These are phyloP conservation scores for Stegodyphus mimosarum DNA, from an alignment of 1,140 invertebrate genomes.

Conservation along the genomic window DNA sequence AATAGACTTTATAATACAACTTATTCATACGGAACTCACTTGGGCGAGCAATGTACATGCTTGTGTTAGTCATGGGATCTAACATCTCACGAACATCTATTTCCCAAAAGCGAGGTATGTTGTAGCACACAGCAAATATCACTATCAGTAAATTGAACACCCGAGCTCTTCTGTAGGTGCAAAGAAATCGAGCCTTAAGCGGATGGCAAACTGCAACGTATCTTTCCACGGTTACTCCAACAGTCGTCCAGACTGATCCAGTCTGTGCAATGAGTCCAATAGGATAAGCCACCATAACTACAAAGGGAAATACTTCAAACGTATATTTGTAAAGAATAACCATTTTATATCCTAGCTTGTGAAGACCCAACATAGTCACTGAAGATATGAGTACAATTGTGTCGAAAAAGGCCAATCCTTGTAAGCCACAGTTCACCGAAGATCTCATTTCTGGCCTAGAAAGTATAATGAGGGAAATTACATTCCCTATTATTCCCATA, in stretches of 20 bases:
- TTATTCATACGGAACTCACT: conserved; percentile 78
- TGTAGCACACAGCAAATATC: conserved; percentile 86
- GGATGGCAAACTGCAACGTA: conserved; percentile 97
- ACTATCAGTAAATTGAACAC: conserved; percentile 85
- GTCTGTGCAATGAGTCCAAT: conserved; percentile 87
- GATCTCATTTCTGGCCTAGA: conserved; percentile 52
- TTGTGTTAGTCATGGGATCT: conserved; percentile 55
- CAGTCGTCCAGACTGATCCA: conserved; percentile 92
- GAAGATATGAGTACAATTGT: conserved; percentile 46
- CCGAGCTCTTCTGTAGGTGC: conserved; percentile 88
- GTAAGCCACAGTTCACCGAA: conserved; percentile 52
- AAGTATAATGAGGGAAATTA: conserved; percentile 48
- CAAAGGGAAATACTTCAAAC: conserved; percentile 63
- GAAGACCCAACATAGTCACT: conserved; percentile 41
- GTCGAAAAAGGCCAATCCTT: conserved; percentile 57
- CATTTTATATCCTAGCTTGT: conserved; percentile 45
- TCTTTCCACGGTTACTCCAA: conserved; percentile 94
- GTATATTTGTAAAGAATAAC: conserved; percentile 30
- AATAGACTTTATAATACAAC: conserved; percentile 84
- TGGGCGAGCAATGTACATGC: conserved; percentile 73
- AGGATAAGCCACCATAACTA: conserved; percentile 86
- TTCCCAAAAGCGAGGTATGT: conserved; percentile 78
- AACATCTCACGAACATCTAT: conserved; percentile 64
- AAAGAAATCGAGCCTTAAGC: conserved; percentile 85
- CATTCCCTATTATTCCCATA: conserved; percentile 43